These are phyloP conservation scores for Leucopsar rothschildi DNA, from an alignment of 2,113 vertebrate species.

Conservation along the genomic window DNA sequence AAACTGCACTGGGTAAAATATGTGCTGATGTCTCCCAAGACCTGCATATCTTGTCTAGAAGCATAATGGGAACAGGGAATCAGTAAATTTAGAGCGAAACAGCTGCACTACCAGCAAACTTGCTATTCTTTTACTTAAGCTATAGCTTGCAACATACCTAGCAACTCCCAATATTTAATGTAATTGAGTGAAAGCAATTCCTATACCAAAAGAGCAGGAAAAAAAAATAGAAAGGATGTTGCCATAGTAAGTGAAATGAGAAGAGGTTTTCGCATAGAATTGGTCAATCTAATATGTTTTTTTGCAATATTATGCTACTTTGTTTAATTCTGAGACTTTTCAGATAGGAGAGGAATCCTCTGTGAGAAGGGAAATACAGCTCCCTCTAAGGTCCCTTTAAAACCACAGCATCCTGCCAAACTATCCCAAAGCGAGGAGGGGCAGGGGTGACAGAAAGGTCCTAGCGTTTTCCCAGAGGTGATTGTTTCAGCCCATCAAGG, in stretches of 20 bases:
- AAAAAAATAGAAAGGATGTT: not conserved
- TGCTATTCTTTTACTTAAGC: not conserved
- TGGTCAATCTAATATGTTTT: not conserved
- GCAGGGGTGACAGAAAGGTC: not conserved
- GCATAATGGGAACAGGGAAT: not conserved
- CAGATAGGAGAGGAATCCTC: not conserved
- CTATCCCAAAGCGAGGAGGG: not conserved
- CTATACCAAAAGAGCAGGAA: not conserved
- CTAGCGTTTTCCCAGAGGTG: not conserved
- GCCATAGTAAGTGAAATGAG: not conserved
- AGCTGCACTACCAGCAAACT: not conserved
- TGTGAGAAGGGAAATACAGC: not conserved
- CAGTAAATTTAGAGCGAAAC: not conserved
- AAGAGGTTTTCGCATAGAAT: not conserved
- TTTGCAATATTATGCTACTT: not conserved
- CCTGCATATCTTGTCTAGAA: not conserved
- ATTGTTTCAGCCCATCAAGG: not conserved
- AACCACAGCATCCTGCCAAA: not conserved
- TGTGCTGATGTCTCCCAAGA: not conserved
- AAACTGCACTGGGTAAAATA: not conserved
- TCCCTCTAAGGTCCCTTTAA: conserved; percentile 23
- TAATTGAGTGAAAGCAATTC: not conserved
- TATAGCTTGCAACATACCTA: not conserved
- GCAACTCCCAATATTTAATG: not conserved
- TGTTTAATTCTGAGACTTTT: not conserved